Evolutionary conservation across 2,113 vertebrate species (phyloP).

Genomic region (Miniopterus natalensis): DNA sequence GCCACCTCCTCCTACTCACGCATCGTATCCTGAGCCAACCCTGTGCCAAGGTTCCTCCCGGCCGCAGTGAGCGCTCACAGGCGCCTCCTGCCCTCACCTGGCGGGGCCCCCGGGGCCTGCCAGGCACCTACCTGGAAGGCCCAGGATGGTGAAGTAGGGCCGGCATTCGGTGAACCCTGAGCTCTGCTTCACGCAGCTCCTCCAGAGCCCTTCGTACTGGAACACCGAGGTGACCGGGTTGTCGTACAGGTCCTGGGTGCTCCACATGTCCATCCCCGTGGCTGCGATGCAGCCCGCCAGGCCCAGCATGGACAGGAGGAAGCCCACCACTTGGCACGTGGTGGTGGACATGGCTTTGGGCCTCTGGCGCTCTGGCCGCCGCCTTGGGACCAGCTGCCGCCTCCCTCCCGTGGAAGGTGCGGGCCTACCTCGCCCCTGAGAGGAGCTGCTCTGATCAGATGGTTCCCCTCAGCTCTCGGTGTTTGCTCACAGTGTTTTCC

Average conservation of each 20-base stretch:
- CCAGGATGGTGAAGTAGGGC: slow-evolving; percentile 94
- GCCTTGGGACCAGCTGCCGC: neutral
- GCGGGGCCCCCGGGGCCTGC: rapidly evolving
- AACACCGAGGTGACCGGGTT: slow-evolving; percentile 91
- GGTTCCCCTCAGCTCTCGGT: slow-evolving; percentile 78
- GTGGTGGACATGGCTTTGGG: slow-evolving; percentile 90
- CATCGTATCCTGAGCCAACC: neutral
- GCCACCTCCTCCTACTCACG: neutral
- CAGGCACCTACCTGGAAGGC: slow-evolving; percentile 92
- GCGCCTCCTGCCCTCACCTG: neutral
- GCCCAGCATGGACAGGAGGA: slow-evolving; percentile 89
- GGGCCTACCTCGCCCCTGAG: slow-evolving; percentile 39
- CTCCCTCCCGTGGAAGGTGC: neutral
- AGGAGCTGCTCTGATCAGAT: slow-evolving; percentile 84
- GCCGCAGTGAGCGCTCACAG: neutral
- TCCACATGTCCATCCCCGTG: slow-evolving; percentile 93
- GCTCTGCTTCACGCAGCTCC: slow-evolving; percentile 92
- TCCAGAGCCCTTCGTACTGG: slow-evolving; percentile 95
- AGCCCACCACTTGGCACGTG: slow-evolving; percentile 90
- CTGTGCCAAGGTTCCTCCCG: neutral
- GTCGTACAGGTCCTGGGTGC: slow-evolving; percentile 91
- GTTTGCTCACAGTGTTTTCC: slow-evolving; percentile 92
- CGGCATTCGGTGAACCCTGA: slow-evolving; percentile 94
- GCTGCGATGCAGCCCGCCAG: slow-evolving; percentile 90
- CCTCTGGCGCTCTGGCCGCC: neutral